Base-by-base conservation (phyloP, 1,140 invertebrate genomes). In the Drosophila ambigua region DNA sequence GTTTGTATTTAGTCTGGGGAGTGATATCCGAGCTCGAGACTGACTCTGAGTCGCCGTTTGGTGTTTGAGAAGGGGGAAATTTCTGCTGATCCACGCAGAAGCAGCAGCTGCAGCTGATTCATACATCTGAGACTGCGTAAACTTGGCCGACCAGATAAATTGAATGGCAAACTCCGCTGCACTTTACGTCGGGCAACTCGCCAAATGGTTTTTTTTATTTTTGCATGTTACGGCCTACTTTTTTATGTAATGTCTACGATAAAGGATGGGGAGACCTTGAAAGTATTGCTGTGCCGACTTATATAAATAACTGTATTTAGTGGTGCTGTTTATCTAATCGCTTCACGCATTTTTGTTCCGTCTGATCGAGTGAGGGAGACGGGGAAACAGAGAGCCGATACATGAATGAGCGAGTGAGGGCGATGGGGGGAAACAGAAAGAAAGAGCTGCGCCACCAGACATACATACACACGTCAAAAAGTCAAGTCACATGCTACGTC, bases 201-300 rank as follows among this genome's bases (percentile, higher is more conserved):
- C 55, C 26, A 43, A n/a, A 58, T 20, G 41, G 1, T 0, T 16
- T 24, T 69, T 49, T 52, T 20, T 16, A 13, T 26, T 46, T 5
- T 13, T 41, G 26, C 8, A 2, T 57, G 4, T 20, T 7, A 16
- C 31, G 23, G 43, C 44, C 26, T 43, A 26, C 54, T 65, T 74
- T 82, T 84, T 84, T 84, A 84, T 87, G 77, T 84, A 84, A 85
- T 69, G 60, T 73, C 41, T 59, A 59, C 48, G 81, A 85, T 85
- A 81, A 55, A 50, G 41, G 76, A 9, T 13, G 11, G 35, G 11
- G 35, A 13, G 78, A 81, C 81, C 81, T 85, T 85, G 81, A 85
- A 74, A 74, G 44, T 49, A 41, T 24, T 52, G 31, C 46, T 46
- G 62, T 49, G 35, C 50, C 35, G 52, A 57, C 71, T 87, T 88